These are phyloP conservation scores for Sebastes taczanowskii DNA, from an alignment of 2,797 vertebrate species.

Conservation along the genomic window DNA sequence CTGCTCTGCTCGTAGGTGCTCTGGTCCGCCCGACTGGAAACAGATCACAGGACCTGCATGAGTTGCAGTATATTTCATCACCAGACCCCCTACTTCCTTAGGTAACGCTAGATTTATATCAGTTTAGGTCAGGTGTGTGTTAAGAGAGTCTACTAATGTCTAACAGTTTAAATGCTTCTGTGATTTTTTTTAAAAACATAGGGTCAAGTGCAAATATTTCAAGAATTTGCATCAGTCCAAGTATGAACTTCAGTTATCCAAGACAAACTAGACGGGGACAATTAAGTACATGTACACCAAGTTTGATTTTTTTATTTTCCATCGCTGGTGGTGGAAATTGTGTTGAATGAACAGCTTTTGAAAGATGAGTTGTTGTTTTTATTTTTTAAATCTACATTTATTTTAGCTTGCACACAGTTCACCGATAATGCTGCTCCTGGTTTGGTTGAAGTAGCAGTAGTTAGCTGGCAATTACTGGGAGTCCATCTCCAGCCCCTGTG, in stretches of 20 bases:
- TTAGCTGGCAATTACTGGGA: neutral
- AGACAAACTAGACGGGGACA: neutral
- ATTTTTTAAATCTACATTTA: neutral
- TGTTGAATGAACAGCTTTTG: neutral
- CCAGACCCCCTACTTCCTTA: neutral
- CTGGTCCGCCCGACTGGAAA: constrained; percentile 70
- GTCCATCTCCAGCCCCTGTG: neutral
- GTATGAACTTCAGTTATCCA: neutral
- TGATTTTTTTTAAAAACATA: neutral
- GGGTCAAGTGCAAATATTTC: neutral
- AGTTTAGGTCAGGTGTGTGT: neutral
- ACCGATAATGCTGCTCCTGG: neutral
- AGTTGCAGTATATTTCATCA: constrained; percentile 7
- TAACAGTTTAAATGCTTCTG: neutral
- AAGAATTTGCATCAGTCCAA: neutral
- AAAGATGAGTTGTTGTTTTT: neutral
- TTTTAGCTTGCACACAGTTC: no score
- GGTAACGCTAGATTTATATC: neutral
- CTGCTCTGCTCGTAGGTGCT: constrained; percentile 57
- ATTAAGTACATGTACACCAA: neutral
- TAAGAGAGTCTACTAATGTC: neutral
- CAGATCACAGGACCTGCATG: constrained; percentile 68
- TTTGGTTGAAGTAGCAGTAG: neutral
- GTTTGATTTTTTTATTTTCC: neutral
- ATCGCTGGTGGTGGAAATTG: neutral